These are phyloP conservation scores for Budorcas taxicolor DNA, from an alignment of 2,113 vertebrate genomes.

Conservation along the genomic window DNA sequence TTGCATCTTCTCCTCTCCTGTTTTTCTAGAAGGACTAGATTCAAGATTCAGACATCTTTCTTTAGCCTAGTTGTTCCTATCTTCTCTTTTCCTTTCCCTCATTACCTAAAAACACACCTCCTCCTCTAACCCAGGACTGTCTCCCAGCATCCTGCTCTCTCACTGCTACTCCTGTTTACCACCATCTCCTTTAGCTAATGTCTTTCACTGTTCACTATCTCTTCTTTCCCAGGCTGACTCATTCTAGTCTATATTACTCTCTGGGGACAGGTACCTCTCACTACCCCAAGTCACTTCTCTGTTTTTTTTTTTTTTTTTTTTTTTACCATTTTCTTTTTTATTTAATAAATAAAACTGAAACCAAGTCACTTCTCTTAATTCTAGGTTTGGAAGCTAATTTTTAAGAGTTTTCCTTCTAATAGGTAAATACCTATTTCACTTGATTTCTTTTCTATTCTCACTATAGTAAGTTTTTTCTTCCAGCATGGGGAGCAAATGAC, in stretches of 20 bases:
- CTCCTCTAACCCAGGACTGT: background rate
- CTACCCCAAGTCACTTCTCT: background rate
- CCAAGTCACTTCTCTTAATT: background rate
- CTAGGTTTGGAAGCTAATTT: background rate
- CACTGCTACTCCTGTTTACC: background rate
- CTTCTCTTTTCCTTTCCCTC: background rate
- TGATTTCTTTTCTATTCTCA: conserved; percentile 5
- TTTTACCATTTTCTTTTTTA: no score
- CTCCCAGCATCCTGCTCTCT: background rate
- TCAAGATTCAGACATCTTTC: background rate
- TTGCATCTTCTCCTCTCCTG: background rate
- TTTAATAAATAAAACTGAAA: no score
- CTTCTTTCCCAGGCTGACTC: background rate
- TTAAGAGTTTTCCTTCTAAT: background rate
- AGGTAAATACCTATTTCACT: background rate
- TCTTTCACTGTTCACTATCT: background rate
- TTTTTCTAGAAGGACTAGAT: background rate
- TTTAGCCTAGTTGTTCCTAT: background rate
- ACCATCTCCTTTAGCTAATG: background rate
- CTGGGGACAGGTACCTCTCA: background rate
- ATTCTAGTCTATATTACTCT: background rate
- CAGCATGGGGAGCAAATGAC: background rate
- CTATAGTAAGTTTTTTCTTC: background rate
- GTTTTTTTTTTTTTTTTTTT: no score
- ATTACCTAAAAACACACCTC: background rate